phyloP scores from a whole-genome alignment of 1,140 invertebrate genomes.

The Bombus haemorrhoidalis region DNA sequence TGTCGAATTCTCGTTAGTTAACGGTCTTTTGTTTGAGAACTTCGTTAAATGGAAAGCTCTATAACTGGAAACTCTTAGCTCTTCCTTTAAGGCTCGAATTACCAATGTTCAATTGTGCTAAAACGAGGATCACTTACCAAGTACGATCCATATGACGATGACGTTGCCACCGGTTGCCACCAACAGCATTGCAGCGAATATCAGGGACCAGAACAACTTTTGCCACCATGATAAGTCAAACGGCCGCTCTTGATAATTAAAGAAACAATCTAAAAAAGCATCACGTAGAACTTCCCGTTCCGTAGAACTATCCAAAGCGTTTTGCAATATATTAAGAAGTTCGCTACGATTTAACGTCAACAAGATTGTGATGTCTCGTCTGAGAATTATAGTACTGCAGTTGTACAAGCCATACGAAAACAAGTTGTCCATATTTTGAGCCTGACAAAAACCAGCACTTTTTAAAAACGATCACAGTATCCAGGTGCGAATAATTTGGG shows the following conservation, averaged over 20 bases:
- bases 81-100: too few species aligned
- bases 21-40: too few species aligned
- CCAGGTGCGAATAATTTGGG: not conserved
- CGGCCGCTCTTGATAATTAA: constrained; percentile 68
- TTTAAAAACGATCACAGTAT: not conserved
- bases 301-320: constrained; percentile 59
- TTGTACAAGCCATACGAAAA: constrained; percentile 67
- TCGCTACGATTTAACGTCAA: constrained; percentile 66
- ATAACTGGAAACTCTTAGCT: too few species aligned
- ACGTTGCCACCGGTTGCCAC: constrained; percentile 92
- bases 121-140: constrained; percentile 84
- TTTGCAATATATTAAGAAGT: constrained; percentile 59
- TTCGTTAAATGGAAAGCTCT: too few species aligned
- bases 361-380: constrained; percentile 61
- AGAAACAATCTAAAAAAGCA: constrained; percentile 71
- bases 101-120: not conserved
- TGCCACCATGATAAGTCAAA: constrained; percentile 84
- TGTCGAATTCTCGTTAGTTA: too few species aligned
- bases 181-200: constrained; percentile 89
- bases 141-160: constrained; percentile 95
- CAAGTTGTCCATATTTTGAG: constrained; percentile 65
- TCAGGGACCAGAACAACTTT: constrained; percentile 87
- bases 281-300: constrained; percentile 59
- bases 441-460: not conserved
- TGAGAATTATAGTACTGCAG: constrained; percentile 67